Conservation (phyloP, 92 coral and sea anemone species). For the Palythoa grandis region DNA sequence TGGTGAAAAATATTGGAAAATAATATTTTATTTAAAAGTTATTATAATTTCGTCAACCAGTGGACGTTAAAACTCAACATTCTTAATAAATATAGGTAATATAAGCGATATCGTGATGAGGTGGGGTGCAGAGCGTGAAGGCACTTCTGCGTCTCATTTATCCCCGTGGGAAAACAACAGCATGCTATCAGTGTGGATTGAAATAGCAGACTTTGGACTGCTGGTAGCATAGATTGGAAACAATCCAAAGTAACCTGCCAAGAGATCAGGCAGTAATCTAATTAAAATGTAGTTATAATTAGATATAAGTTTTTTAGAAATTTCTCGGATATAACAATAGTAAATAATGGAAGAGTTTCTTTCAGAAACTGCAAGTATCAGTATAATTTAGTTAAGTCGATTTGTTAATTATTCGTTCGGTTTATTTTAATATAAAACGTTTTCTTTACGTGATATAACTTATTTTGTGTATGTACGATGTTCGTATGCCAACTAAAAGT, state of each 20-base stretch:
- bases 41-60: constrained; percentile 33
- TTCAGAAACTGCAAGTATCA: no score
- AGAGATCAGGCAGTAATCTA: background rate
- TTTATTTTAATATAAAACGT: no score
- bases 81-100: background rate
- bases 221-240: background rate
- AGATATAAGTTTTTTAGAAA: no score
- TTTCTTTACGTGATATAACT: no score
- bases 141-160: background rate
- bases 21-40: constrained; percentile 26
- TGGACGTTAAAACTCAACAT: constrained; percentile 30
- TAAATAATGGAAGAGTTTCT: no score
- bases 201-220: background rate
- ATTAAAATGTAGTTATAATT: no score
- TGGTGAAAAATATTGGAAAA: background rate
- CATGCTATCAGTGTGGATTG: background rate
- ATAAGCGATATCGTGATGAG: background rate
- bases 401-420: no score
- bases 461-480: no score
- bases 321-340: no score
- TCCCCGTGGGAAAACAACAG: background rate
- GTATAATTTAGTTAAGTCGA: no score
- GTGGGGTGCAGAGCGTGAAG: background rate
- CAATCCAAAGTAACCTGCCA: background rate
- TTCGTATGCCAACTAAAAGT: no score